phyloP scores from a whole-genome alignment of 2,797 vertebrate species.

The Cottoperca gobio region DNA sequence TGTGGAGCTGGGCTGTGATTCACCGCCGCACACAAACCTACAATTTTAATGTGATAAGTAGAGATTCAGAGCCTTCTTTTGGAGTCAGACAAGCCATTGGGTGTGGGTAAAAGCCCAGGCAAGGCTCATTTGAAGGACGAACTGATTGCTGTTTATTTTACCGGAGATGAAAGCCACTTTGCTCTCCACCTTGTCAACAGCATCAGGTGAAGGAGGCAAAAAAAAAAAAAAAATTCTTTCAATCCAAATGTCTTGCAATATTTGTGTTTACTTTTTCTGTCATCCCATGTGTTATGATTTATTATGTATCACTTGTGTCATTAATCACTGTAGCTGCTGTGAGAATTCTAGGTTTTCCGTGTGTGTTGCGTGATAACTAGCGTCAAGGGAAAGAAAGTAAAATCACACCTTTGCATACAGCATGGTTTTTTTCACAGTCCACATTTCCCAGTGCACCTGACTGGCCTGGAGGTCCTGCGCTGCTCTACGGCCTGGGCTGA shows the following conservation, averaged over 20 bases:
- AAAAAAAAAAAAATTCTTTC: too few relatives aligned
- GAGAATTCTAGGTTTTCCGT: constrained; percentile 38
- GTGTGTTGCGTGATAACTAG: constrained; percentile 40
- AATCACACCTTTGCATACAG: constrained; percentile 21
- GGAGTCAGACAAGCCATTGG: constrained; percentile 33
- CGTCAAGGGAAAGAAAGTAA: constrained; percentile 20
- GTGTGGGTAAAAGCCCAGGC: constrained; percentile 59
- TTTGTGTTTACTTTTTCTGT: constrained; percentile 29
- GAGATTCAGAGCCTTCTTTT: constrained; percentile 49
- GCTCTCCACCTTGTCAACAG: constrained; percentile 22
- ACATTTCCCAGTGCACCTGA: constrained; percentile 13
- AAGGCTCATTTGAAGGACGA: constrained; percentile 46
- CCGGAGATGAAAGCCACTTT: constrained; percentile 46
- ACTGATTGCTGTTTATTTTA: constrained; percentile 54
- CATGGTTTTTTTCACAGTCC: constrained; percentile 18
- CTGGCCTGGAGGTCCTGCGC: constrained; percentile 19
- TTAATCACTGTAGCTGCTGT: constrained; percentile 48
- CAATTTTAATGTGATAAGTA: constrained; percentile 71
- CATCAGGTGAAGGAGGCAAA: constrained; percentile 27
- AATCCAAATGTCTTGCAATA: constrained; percentile 23
- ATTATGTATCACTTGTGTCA: constrained; percentile 41
- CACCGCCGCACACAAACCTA: constrained; percentile 51
- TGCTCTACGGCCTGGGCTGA: constrained; percentile 16
- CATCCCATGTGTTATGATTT: constrained; percentile 24
- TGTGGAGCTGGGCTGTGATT: constrained; percentile 58